A percentile compares a stretch with the other conserved stretches of the same genome.
Conservation (phyloP, 1,140 invertebrate species). For the Pectinophora gossypiella region DNA sequence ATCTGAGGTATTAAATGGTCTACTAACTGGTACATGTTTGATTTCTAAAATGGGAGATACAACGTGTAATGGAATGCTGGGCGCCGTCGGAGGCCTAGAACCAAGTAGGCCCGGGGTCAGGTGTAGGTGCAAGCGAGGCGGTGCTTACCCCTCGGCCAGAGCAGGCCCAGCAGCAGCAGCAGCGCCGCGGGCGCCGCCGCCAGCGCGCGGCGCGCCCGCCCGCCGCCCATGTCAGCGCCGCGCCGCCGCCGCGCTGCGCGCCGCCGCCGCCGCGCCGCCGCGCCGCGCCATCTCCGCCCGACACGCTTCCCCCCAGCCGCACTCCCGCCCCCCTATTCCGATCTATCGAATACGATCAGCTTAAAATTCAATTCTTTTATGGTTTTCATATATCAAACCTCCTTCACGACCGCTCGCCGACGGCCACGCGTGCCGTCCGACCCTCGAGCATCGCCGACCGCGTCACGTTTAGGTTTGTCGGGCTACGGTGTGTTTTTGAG, state of each 20-base stretch:
- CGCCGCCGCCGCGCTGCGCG: slow-evolving; percentile 50
- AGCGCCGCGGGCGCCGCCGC: slow-evolving; percentile 66
- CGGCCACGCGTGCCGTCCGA: slow-evolving; percentile 63
- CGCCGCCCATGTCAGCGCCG: slow-evolving; percentile 64
- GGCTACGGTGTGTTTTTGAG: slow-evolving; percentile 65
- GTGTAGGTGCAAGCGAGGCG: background rate
- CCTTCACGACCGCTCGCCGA: slow-evolving; percentile 61
- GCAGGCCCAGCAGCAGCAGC: slow-evolving; percentile 65
- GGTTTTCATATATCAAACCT: slow-evolving; percentile 66
- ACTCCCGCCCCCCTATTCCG: slow-evolving; percentile 52
- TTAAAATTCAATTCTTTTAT: slow-evolving; percentile 54
- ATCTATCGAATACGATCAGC: slow-evolving; percentile 55
- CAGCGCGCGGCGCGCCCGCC: slow-evolving; percentile 61
- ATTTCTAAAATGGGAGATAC: too few relatives aligned
- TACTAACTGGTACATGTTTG: too few relatives aligned
- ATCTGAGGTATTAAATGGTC: too few relatives aligned
- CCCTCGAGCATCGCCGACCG: slow-evolving; percentile 58
- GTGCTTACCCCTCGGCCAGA: slow-evolving; percentile 63
- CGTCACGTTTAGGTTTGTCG: slow-evolving; percentile 44
- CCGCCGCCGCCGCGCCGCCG: slow-evolving; percentile 42
- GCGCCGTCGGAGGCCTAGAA: too few relatives aligned
- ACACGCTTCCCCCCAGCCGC: slow-evolving; percentile 47
- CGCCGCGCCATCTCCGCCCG: slow-evolving; percentile 52
- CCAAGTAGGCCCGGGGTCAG: too few relatives aligned
- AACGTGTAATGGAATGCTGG: too few relatives aligned